These are phyloP conservation scores for Bombylius discolor DNA, from an alignment of 2,888 invertebrate species.

Conservation along the genomic window DNA sequence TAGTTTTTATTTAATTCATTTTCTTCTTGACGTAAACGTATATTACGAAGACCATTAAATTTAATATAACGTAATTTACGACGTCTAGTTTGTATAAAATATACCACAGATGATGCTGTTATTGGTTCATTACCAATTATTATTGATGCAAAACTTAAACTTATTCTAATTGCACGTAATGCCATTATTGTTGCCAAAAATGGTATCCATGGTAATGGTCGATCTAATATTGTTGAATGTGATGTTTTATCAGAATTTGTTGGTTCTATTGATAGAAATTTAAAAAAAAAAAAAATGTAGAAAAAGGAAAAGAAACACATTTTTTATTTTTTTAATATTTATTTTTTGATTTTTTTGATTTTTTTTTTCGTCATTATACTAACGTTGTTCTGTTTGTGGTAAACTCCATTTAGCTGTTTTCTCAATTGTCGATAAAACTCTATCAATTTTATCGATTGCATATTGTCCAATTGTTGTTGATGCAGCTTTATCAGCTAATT, in stretches of 20 bases:
- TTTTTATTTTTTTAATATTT: no score
- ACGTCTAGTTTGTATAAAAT: conserved; percentile 29
- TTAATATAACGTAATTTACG: conserved; percentile 28
- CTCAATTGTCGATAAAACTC: conserved; percentile 24
- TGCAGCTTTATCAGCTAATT: conserved; percentile 24
- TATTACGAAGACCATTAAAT: conserved; percentile 22
- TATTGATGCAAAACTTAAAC: conserved; percentile 23
- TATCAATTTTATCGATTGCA: conserved; percentile 25
- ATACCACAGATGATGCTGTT: conserved; percentile 23
- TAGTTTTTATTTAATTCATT: not conserved
- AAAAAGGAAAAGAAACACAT: no score
- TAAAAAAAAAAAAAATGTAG: no score
- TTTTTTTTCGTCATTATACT: not conserved
- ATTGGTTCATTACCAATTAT: conserved; percentile 27
- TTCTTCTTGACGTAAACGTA: conserved; percentile 18
- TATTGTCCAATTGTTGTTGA: conserved; percentile 26
- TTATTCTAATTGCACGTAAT: conserved; percentile 25
- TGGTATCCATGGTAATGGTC: conserved; percentile 30
- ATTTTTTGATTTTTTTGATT: no score
- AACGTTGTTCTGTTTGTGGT: conserved; percentile 22
- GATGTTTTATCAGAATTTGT: conserved; percentile 1
- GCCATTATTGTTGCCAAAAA: conserved; percentile 27
- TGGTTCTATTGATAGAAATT: not conserved
- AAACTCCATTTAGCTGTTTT: conserved; percentile 34
- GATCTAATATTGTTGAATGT: conserved; percentile 16